Percentiles rank a stretch among this genome's conserved stretches.
Conservation (phyloP, 2,888 invertebrate species). For the Dione juno region DNA sequence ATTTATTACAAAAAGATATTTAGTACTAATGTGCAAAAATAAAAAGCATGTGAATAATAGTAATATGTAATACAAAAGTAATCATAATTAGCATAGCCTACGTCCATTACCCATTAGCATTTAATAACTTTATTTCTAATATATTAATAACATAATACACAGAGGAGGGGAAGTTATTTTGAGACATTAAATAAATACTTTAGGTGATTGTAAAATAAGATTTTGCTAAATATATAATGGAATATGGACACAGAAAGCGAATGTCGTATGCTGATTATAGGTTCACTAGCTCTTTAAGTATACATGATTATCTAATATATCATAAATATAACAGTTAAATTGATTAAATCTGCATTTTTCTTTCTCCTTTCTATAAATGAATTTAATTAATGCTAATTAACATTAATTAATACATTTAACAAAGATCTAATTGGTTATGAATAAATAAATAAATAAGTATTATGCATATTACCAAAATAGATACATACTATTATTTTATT, state of each 20-base stretch:
- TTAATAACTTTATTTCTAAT: too few species aligned
- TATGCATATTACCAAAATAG: too few species aligned
- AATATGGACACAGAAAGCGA: slow-evolving; percentile 2
- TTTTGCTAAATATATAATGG: background rate
- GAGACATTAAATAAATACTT: too few species aligned
- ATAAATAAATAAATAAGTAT: too few species aligned
- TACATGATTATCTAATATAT: background rate
- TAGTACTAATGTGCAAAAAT: background rate
- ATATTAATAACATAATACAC: too few species aligned
- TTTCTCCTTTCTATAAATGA: background rate
- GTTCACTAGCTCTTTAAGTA: slow-evolving; percentile 15
- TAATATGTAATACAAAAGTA: background rate
- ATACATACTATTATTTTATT: too few species aligned
- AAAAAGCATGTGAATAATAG: background rate
- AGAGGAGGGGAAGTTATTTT: too few species aligned
- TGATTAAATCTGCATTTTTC: background rate
- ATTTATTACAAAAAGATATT: too few species aligned
- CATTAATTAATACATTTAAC: too few species aligned
- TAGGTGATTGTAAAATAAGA: background rate
- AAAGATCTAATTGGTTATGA: too few species aligned
- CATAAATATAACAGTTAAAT: background rate
- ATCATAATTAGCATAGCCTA: background rate
- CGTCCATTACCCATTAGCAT: too few species aligned
- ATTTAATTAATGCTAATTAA: background rate
- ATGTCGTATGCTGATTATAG: background rate